Evolutionary conservation across 2,797 vertebrate genomes (phyloP).

Genomic region (Delichon dasypus): DNA sequence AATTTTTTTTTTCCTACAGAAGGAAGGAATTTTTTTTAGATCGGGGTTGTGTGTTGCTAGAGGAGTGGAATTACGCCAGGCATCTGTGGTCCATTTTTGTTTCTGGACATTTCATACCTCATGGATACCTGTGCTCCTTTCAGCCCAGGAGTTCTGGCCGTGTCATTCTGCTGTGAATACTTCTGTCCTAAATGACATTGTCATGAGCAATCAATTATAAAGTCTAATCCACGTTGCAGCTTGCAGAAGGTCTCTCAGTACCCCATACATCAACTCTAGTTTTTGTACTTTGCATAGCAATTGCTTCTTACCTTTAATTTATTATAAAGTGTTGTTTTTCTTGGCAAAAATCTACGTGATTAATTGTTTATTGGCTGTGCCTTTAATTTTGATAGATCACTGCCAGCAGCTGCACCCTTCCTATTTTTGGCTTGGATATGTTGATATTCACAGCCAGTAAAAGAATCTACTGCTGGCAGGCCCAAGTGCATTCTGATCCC

Average conservation of each 20-base stretch:
- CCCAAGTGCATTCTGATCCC: neutral
- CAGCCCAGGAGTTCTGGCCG: neutral
- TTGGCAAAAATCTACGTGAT: neutral
- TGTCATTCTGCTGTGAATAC: neutral
- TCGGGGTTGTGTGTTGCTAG: neutral
- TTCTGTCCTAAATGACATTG: neutral
- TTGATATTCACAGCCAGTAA: neutral
- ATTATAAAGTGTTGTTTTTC: conserved; percentile 36
- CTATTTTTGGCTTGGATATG: neutral
- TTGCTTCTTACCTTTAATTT: conserved; percentile 17
- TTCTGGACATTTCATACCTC: neutral
- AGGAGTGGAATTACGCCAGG: neutral
- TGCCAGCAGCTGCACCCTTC: conserved; percentile 1
- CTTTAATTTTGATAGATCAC: neutral
- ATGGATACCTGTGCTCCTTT: neutral
- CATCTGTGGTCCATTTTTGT: neutral
- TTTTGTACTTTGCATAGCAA: neutral
- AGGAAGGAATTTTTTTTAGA: neutral
- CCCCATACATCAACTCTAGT: neutral
- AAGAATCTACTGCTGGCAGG: neutral
- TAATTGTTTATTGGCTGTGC: conserved; percentile 43
- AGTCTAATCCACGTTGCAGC: neutral
- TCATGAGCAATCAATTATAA: neutral
- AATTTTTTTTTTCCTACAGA: neutral
- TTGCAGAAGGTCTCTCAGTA: neutral